These are phyloP conservation scores for Cephus cinctus DNA, from an alignment of 1,140 invertebrate genomes.

Conservation along the genomic window DNA sequence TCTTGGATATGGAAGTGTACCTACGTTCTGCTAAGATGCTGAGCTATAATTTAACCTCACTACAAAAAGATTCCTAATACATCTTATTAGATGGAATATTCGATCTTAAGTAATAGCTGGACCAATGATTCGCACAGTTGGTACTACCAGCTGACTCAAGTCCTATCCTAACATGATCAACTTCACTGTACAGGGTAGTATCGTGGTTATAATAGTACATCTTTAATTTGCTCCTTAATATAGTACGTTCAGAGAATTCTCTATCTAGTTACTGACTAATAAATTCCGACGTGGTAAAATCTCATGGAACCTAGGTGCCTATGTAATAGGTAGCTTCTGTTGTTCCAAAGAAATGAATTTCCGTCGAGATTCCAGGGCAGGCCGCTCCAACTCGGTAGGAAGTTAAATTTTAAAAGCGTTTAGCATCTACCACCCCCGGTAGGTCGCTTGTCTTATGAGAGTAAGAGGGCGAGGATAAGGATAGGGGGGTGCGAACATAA, in stretches of 20 bases:
- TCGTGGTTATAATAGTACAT: no score
- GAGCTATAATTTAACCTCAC: slow-evolving; percentile 29
- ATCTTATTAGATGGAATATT: slow-evolving; percentile 29
- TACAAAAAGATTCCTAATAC: slow-evolving; percentile 24
- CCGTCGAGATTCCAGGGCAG: slow-evolving; percentile 14
- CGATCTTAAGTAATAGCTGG: slow-evolving; percentile 23
- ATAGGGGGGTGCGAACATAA: slow-evolving; percentile 18
- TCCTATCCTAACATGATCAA: no score
- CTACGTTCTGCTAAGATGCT: slow-evolving; percentile 11
- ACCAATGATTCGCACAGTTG: no score
- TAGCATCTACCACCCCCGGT: slow-evolving; percentile 26
- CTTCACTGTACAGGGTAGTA: no score
- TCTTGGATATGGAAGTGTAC: slow-evolving; percentile 26
- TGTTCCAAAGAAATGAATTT: slow-evolving; percentile 22
- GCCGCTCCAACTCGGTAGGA: slow-evolving; percentile 19
- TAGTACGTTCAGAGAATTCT: no score
- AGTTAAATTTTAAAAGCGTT: slow-evolving; percentile 36
- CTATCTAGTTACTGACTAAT: no score
- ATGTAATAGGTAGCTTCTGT: no score
- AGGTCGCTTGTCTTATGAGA: slow-evolving; percentile 22
- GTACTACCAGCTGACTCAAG: no score
- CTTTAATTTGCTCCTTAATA: no score
- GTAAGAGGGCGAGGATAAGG: slow-evolving; percentile 5
- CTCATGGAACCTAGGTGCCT: no score
- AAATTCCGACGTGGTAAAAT: no score